phyloP scores from a whole-genome alignment of 2,797 vertebrate genomes.

The Rhodeus uyekii region DNA sequence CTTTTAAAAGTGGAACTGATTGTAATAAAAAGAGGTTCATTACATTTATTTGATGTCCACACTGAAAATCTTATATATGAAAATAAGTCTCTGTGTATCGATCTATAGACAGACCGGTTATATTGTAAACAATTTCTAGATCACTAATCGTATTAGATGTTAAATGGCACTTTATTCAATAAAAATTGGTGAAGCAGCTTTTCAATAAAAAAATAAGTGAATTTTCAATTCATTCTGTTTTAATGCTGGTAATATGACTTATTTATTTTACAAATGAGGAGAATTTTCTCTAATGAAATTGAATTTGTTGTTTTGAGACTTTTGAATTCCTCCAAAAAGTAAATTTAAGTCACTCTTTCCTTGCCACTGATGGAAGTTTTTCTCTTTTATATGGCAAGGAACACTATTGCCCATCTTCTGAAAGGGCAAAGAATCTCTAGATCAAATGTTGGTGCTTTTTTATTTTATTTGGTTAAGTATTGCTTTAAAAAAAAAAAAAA shows the following conservation, averaged over 20 bases:
- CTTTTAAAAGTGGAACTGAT: background rate
- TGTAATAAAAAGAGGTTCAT: too few relatives aligned
- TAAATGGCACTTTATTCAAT: background rate
- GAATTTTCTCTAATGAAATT: background rate
- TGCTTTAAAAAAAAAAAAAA: too few relatives aligned
- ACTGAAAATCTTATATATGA: background rate
- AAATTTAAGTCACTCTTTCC: background rate
- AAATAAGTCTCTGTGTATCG: too few relatives aligned
- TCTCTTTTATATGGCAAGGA: too few relatives aligned
- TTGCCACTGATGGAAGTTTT: background rate
- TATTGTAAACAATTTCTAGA: background rate
- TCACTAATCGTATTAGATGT: background rate
- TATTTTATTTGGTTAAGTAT: too few relatives aligned
- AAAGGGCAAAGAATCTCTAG: too few relatives aligned
- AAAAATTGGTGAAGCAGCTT: background rate
- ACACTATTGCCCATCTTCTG: too few relatives aligned
- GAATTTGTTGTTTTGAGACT: background rate
- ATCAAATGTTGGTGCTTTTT: too few relatives aligned
- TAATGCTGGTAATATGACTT: background rate
- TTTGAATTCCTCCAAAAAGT: background rate
- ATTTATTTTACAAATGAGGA: background rate
- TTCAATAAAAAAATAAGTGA: background rate
- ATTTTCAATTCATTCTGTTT: background rate
- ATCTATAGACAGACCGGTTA: too few relatives aligned
- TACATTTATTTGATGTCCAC: too few relatives aligned